Percentiles rank a stretch among this genome's conserved stretches.
Conservation (phyloP, 2,113 vertebrate species). For the Poeciliopsis occidentalis region DNA sequence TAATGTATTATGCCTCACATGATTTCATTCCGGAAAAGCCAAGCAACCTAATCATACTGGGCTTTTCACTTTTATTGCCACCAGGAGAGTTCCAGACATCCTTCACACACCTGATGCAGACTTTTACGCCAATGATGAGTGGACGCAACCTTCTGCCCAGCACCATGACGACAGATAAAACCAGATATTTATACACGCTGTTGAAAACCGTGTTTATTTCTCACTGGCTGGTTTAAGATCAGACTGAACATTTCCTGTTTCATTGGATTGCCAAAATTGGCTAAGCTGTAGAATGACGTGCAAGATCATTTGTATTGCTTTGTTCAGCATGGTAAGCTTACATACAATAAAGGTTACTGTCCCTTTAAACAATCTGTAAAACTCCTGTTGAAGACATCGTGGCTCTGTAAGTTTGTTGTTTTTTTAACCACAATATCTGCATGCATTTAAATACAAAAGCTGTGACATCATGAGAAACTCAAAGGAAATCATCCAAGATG, state of each 20-base stretch:
- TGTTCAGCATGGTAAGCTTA: neutral
- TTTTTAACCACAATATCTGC: too few relatives aligned
- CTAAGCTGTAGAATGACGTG: neutral
- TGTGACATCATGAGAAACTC: too few relatives aligned
- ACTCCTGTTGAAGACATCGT: too few relatives aligned
- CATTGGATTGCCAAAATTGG: neutral
- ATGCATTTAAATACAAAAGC: too few relatives aligned
- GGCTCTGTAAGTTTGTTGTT: too few relatives aligned
- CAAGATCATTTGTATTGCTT: neutral
- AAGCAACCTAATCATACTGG: constrained; percentile 23
- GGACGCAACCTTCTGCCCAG: neutral
- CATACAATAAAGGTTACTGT: too few relatives aligned
- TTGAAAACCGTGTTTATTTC: neutral
- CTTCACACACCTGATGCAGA: constrained; percentile 28
- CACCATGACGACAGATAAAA: neutral
- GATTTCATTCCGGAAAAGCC: constrained; percentile 22
- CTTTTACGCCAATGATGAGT: neutral
- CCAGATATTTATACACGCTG: neutral
- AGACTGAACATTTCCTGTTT: neutral
- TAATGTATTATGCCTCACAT: constrained; percentile 26
- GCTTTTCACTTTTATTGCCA: constrained; percentile 12
- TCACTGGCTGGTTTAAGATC: neutral
- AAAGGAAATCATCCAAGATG: too few relatives aligned
- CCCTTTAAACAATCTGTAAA: too few relatives aligned
- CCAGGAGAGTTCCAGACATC: constrained; percentile 16